phyloP scores from a whole-genome alignment of 2,797 vertebrate genomes.

The Agapornis canus region DNA sequence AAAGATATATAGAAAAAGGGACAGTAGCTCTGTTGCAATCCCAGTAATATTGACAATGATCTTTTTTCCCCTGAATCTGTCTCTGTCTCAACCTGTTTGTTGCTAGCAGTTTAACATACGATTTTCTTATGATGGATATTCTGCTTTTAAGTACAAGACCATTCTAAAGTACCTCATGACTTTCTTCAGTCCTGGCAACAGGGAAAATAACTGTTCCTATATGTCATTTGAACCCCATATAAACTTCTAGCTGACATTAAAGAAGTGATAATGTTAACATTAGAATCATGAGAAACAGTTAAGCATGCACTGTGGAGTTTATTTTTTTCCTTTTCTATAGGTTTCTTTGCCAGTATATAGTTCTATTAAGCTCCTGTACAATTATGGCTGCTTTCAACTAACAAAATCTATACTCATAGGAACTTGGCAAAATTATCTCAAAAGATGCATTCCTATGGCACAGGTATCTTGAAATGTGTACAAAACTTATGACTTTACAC shows the following conservation, averaged over 20 bases:
- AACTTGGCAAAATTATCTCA: conserved; percentile 33
- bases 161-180: background rate
- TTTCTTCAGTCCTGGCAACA: background rate
- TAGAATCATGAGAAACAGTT: background rate
- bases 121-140: background rate
- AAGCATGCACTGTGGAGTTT: background rate
- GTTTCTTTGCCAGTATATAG: background rate
- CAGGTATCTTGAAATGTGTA: conserved; percentile 41
- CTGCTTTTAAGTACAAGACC: background rate
- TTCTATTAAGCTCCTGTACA: conserved; percentile 24
- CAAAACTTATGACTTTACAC: conserved; percentile 56
- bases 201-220: background rate
- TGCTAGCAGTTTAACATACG: background rate
- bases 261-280: background rate
- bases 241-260: background rate
- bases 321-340: background rate
- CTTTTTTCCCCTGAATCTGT: background rate
- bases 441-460: conserved; percentile 18
- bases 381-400: conserved; percentile 38
- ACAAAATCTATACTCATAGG: conserved; percentile 64
- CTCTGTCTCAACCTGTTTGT: background rate
- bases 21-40: background rate
- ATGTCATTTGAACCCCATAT: background rate
- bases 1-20: background rate
- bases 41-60: background rate